Base-by-base conservation (phyloP, 2,888 invertebrate species). In the Cheilosia scutellata region DNA sequence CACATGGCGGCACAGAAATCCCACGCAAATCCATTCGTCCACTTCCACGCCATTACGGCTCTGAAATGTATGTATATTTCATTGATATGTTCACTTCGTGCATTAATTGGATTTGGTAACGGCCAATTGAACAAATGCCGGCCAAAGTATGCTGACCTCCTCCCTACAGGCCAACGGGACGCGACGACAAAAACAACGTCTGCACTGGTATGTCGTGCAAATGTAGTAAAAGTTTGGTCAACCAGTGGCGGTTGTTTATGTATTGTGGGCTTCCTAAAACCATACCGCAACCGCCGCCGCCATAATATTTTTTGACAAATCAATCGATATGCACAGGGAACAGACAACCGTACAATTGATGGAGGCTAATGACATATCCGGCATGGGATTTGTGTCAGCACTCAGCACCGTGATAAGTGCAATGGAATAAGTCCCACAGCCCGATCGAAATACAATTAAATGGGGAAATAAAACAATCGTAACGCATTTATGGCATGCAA, bases 41-140 rank as follows among this genome's bases (percentile, higher is more conserved):
- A 47, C 63, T 42, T 42, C 27, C 25, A 25, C 44, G 58, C 47
- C 55, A 78, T 70, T 68, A 33, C 68, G 16, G 55, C 66, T 20
- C 20, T 71, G 33, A 49, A 72, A 71, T 53, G 25, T 27, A 51
- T 51, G 20, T 58, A 53, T 71, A 25, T n/a, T 29, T 27, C 78
- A 72, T 40, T 55, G 78, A 79, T 79, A 63, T 65, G 65, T 74
- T 63, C 47, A 33, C 47, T 29, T 77, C 44, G 53, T 71, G 66
- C 82, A 71, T 77, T 82, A 71, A 82, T 82, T 77, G 77, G 47
- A 74, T 47, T 55, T 51, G 74, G 66, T 55, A 74, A 62, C 80
- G 66, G 53, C 58, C 62, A 66, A 74, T 74, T 74, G 74, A 65
- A 65, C 66, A 60, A 82, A 82, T 75, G 53, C 77, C 77, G 65